A percentile compares a stretch with the other conserved stretches of the same genome.
Evolutionary conservation across 1,140 invertebrate species (phyloP).

Genomic region (Cheumatopsyche charites): DNA sequence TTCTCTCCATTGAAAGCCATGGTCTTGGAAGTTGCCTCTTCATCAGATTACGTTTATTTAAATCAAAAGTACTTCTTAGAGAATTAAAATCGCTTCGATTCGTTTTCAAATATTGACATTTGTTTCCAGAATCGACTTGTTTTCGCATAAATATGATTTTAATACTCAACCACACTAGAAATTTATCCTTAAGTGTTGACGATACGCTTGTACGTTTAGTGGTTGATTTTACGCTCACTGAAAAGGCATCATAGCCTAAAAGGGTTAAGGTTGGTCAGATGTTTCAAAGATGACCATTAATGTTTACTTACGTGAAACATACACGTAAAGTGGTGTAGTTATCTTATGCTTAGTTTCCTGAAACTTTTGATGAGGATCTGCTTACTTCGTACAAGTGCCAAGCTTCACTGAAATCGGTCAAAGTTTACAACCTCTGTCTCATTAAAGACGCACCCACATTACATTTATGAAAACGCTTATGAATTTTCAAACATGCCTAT

Average conservation of each 20-base stretch:
- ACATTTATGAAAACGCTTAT: too few species aligned
- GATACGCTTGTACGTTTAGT: too few species aligned
- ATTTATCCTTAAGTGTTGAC: too few species aligned
- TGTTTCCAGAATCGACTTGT: too few species aligned
- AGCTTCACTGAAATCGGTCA: conserved; percentile 2
- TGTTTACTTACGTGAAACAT: background rate
- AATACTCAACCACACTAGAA: too few species aligned
- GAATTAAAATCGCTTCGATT: too few species aligned
- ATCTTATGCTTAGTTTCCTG: conserved; percentile 5
- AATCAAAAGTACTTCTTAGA: background rate
- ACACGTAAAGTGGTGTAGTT: conserved; percentile 2
- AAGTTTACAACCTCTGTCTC: background rate
- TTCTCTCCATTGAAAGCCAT: background rate
- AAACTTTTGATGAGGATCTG: conserved; percentile 20
- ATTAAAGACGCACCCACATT: too few species aligned
- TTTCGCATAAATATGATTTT: too few species aligned
- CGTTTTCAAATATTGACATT: too few species aligned
- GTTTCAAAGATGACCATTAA: conserved; percentile 2
- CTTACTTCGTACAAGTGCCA: conserved; percentile 1
- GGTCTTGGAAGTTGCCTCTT: background rate
- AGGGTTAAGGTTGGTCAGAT: background rate
- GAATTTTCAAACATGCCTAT: too few species aligned
- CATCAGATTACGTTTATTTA: conserved; percentile 15
- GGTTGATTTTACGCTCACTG: too few species aligned
- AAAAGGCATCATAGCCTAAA: too few species aligned